phyloP scores from a whole-genome alignment of 92 coral and sea anemone genomes.

The Bergia sp. region DNA sequence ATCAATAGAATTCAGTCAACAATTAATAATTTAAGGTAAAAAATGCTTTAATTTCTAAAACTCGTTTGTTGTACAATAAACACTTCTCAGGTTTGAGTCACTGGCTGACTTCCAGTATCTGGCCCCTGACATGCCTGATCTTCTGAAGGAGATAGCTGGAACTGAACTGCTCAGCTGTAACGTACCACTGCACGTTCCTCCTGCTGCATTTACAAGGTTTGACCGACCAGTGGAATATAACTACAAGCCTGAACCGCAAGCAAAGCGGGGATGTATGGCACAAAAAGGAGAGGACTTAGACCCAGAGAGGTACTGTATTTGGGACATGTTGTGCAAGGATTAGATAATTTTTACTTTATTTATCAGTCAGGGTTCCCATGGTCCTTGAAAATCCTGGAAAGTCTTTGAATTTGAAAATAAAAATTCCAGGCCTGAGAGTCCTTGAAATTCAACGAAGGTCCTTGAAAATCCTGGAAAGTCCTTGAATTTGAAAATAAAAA shows the following conservation, averaged over 20 bases:
- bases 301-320: slow-evolving; percentile 49
- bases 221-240: slow-evolving; percentile 78
- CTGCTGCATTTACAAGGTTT: slow-evolving; percentile 82
- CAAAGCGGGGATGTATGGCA: slow-evolving; percentile 42
- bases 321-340: no score
- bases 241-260: slow-evolving; percentile 62
- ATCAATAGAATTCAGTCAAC: no score
- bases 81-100: slow-evolving; percentile 68
- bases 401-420: no score
- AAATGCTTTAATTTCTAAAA: not conserved
- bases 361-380: no score
- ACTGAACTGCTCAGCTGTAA: slow-evolving; percentile 66
- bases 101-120: slow-evolving; percentile 93
- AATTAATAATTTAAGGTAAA: not conserved
- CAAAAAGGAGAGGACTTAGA: slow-evolving; percentile 49
- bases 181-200: slow-evolving; percentile 75
- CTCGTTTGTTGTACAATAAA: not conserved
- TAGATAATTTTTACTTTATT: no score
- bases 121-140: slow-evolving; percentile 72
- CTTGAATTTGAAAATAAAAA: no score
- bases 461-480: no score
- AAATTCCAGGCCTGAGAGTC: no score
- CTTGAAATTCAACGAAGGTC: no score
- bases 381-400: no score
- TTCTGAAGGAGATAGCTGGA: slow-evolving; percentile 67